Evolutionary conservation across 2,113 vertebrate genomes (phyloP), one percentile per base, ranked within the genome.

Genomic region (Hipposideros armiger): DNA sequence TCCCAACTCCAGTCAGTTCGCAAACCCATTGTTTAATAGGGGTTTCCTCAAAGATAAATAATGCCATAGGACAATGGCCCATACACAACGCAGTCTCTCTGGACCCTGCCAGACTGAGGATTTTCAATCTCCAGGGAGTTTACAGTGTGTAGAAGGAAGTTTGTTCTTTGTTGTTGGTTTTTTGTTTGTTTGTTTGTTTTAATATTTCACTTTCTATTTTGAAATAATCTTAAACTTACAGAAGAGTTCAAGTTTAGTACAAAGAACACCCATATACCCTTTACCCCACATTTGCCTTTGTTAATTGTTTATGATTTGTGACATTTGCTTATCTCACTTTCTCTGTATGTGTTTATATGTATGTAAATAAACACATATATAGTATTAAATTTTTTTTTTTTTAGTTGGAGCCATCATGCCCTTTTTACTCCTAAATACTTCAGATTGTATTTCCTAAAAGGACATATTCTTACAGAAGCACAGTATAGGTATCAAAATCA

Each of bases 171-270:
- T 94, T 90, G 36, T n/a, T 92, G 9, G 56, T 20, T 50, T 13
- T 50, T 50, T 50, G 10, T 81, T 85, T n/a, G 26, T 40, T 54
- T 52, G 52, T 47, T n/a, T 60, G n/a, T 74, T 86, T 81, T 28
- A 73, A 47, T 78, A 64, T 32, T 19, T 85, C 20, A 69, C 16
- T 45, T 81, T 84, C 50, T 62, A 77, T 58, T 93, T 90, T 87
- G 45, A 89, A 89, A 73, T 69, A 45, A 64, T 85, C 32, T 88
- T 87, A 73, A 67, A 82, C 60, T 77, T 93, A 80, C 20, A 88
- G 36, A 70, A 88, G 32, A 81, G 40, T 77, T 93, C 56, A 87
- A 26, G 19, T 84, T 14, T 13, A 86, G 62, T 72, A 20, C 69
- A 64, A 30, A 32, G 67, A 62, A 77, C 11, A 83, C 17, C 10